A percentile compares a stretch with the other conserved stretches of the same genome.
These are phyloP conservation scores for Desmophyllum pertusum DNA, from an alignment of 92 coral and sea anemone genomes.

Conservation along the genomic window DNA sequence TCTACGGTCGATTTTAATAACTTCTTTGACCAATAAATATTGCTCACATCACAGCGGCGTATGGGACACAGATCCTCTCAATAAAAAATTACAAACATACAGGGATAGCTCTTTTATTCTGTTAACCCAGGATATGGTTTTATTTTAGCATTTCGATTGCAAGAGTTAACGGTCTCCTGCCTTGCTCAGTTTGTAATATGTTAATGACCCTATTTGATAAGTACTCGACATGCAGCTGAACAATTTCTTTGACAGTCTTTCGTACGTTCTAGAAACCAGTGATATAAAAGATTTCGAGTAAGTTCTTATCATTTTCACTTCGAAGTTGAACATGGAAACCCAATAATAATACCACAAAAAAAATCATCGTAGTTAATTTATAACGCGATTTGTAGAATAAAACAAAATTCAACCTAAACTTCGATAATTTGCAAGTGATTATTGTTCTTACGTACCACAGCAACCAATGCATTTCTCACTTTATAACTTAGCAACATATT, in stretches of 20 bases:
- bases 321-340: background rate
- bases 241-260: background rate
- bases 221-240: background rate
- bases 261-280: slow-evolving; percentile 10
- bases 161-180: slow-evolving; percentile 5
- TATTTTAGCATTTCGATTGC: background rate
- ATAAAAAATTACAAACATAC: background rate
- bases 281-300: background rate
- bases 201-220: background rate
- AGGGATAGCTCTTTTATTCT: background rate
- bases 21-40: background rate
- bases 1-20: background rate
- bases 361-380: background rate
- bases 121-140: background rate
- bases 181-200: background rate
- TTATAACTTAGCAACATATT: background rate
- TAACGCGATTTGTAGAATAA: background rate
- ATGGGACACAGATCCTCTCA: too few species aligned
- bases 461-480: slow-evolving; percentile 8
- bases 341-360: background rate
- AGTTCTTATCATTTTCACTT: background rate
- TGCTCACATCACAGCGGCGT: background rate
- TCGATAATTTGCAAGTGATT: background rate
- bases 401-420: background rate
- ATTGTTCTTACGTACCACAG: background rate